Evolutionary conservation across 1,140 invertebrate genomes (phyloP).

Genomic region (Bombus consobrinus): DNA sequence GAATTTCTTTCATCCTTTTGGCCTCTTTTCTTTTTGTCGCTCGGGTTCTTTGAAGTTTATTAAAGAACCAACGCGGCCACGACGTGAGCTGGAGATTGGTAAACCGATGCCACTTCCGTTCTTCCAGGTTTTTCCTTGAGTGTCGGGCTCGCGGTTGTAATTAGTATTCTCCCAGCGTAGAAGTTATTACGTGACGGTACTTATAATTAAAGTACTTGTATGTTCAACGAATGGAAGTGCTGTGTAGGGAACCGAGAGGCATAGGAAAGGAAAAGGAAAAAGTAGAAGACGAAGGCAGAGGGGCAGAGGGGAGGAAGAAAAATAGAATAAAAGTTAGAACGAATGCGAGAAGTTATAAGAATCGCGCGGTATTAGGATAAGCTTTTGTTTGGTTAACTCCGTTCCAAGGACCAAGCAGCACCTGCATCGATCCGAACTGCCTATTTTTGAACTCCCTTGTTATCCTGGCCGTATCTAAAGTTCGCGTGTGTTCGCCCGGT

Average conservation of each 20-base stretch:
- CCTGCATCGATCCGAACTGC: conserved; percentile 55
- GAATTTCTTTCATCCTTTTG: conserved; percentile 49
- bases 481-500: conserved; percentile 47
- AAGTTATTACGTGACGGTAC: conserved; percentile 32
- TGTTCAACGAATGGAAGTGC: neutral
- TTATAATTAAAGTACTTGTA: conserved; percentile 13
- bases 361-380: conserved; percentile 12
- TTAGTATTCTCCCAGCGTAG: conserved; percentile 16
- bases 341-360: conserved; percentile 24
- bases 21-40: neutral
- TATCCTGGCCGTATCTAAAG: conserved; percentile 61
- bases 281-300: too few relatives aligned
- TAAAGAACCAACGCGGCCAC: conserved; percentile 17
- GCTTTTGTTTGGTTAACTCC: conserved; percentile 37
- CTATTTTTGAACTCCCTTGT: conserved; percentile 66
- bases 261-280: neutral
- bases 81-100: conserved; percentile 35
- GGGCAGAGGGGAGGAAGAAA: neutral
- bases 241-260: neutral
- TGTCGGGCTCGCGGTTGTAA: conserved; percentile 7
- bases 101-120: conserved; percentile 25
- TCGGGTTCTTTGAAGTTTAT: conserved; percentile 38
- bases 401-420: conserved; percentile 48
- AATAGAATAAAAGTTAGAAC: conserved; percentile 4
- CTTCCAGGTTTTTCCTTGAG: neutral